Evolutionary conservation across 2,888 invertebrate genomes (phyloP).

Genomic region (Gasteruption jaculator): DNA sequence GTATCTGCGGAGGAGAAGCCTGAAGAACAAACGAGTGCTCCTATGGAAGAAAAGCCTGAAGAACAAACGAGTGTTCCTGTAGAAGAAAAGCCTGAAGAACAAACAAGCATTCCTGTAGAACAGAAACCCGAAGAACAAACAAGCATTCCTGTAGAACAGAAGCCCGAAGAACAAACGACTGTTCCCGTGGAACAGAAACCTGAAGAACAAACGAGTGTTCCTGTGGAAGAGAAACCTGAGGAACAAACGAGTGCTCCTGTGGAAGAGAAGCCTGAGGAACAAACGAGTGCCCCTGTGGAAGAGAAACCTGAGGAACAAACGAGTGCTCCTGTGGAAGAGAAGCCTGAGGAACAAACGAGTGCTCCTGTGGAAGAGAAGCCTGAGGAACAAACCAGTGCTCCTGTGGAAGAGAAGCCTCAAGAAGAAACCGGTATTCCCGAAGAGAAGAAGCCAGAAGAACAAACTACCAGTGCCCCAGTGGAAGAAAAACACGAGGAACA

Average conservation of each 20-base stretch:
- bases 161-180: slow-evolving; percentile 11
- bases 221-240: no score
- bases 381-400: slow-evolving; percentile 7
- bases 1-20: no score
- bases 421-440: slow-evolving; percentile 15
- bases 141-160: slow-evolving; percentile 18
- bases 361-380: no score
- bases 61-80: slow-evolving; percentile 12
- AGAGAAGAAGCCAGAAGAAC: slow-evolving; percentile 13
- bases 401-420: slow-evolving; percentile 11
- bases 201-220: slow-evolving; percentile 10
- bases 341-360: slow-evolving; percentile 3
- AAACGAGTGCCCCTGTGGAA: slow-evolving; percentile 7
- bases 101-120: slow-evolving; percentile 9
- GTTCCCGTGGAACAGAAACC: neutral
- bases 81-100: no score
- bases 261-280: slow-evolving; percentile 13
- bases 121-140: slow-evolving; percentile 19
- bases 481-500: slow-evolving; percentile 19
- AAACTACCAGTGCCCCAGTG: neutral
- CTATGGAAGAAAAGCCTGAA: slow-evolving; percentile 13
- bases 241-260: slow-evolving; percentile 12
- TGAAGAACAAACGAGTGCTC: slow-evolving; percentile 12
- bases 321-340: no score
- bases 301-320: neutral